Conservation (phyloP, 1,140 invertebrate genomes). For the Macrostomum lignano region DNA sequence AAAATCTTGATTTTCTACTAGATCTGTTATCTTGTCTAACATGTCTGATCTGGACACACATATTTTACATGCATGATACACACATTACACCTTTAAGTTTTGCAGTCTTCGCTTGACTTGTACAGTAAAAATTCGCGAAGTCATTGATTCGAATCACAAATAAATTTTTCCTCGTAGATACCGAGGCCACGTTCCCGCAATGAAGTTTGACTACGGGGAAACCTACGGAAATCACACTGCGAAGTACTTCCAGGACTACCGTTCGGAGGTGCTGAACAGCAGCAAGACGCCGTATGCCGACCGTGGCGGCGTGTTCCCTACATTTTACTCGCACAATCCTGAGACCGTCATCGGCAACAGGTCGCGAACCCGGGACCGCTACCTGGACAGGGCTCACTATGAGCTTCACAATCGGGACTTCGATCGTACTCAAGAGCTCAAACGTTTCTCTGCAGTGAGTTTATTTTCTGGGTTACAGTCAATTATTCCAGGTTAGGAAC, state of each 20-base stretch:
- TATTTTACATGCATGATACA: not conserved
- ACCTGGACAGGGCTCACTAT: conserved; percentile 1
- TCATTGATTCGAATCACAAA: not conserved
- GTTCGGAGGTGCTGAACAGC: conserved; percentile 16
- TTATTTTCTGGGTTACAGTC: no score
- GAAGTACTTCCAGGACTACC: conserved; percentile 28
- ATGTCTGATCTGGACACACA: not conserved
- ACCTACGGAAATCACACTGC: conserved; percentile 24
- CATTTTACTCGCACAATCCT: conserved; percentile 2
- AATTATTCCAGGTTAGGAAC: no score
- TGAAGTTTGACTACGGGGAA: conserved; percentile 28
- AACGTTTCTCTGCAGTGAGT: conserved; percentile 1
- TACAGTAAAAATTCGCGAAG: not conserved
- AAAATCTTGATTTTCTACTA: no score
- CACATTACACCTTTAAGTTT: not conserved
- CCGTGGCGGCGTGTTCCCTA: conserved; percentile 1
- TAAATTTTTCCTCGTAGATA: no score
- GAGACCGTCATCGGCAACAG: conserved; percentile 1
- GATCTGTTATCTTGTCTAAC: no score
- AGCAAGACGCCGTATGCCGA: conserved; percentile 15
- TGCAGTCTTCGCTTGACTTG: not conserved
- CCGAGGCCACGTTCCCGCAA: conserved; percentile 24
- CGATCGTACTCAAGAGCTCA: conserved; percentile 1
- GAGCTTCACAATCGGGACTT: conserved; percentile 1
- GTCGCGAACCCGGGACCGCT: not conserved